Percentiles rank a stretch among this genome's conserved stretches.
phyloP scores from a whole-genome alignment of 2,888 invertebrate species.

The Ornithoptera alexandrae region DNA sequence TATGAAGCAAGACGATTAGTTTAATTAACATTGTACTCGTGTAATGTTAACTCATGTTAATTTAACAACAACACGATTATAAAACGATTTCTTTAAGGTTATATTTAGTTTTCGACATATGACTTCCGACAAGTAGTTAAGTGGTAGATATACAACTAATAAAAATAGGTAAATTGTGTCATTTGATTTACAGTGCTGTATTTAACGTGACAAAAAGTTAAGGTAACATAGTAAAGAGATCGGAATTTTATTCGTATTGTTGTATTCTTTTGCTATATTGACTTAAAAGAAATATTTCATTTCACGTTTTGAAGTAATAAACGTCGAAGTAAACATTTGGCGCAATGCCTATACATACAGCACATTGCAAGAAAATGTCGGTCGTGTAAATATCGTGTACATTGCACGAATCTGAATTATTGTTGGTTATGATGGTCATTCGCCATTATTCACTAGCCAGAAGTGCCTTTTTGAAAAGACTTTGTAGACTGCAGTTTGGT shows the following conservation, averaged over 20 bases:
- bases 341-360: background rate
- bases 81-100: background rate
- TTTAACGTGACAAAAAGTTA: too few relatives aligned
- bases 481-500: too few relatives aligned
- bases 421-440: background rate
- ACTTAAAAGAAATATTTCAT: background rate
- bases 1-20: slow-evolving; percentile 9
- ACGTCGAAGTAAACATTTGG: background rate
- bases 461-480: background rate
- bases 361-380: background rate
- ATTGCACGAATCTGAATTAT: background rate
- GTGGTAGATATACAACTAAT: too few relatives aligned
- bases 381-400: background rate
- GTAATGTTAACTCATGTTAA: background rate
- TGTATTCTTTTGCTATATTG: background rate
- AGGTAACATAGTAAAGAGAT: too few relatives aligned
- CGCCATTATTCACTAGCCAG: background rate
- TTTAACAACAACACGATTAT: background rate
- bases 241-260: background rate
- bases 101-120: too few relatives aligned
- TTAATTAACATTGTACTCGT: background rate
- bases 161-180: too few relatives aligned
- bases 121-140: too few relatives aligned
- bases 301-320: background rate
- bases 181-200: too few relatives aligned